phyloP scores from a whole-genome alignment of 2,888 invertebrate genomes.

The Mesoligia furuncula region DNA sequence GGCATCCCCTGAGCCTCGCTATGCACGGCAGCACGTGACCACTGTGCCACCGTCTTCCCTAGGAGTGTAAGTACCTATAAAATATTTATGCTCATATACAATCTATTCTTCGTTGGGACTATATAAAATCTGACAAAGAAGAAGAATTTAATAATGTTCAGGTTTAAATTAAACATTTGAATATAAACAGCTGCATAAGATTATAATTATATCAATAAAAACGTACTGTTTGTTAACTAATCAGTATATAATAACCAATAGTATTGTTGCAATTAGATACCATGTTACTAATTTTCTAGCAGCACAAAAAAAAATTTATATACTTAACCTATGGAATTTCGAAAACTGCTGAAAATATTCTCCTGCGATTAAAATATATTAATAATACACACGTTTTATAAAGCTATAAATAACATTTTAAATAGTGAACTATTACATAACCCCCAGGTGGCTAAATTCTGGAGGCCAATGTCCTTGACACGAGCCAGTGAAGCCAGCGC shows the following conservation, averaged over 20 bases:
- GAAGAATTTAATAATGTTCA: not conserved
- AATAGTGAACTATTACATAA: slow-evolving; percentile 70
- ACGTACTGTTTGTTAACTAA: not conserved
- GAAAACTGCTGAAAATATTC: slow-evolving; percentile 10
- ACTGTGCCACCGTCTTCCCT: too few relatives aligned
- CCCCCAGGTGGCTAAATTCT: slow-evolving; percentile 69
- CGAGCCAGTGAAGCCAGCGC: slow-evolving; percentile 67
- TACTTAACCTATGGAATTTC: not conserved
- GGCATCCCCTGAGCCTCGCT: too few relatives aligned
- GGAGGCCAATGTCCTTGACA: slow-evolving; percentile 80
- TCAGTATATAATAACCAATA: not conserved
- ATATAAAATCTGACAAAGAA: not conserved
- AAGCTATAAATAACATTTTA: slow-evolving; percentile 18
- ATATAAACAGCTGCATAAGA: slow-evolving; percentile 6
- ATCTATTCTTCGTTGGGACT: not conserved
- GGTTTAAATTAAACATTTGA: not conserved
- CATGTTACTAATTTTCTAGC: not conserved
- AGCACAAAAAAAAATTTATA: not conserved
- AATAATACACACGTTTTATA: not conserved
- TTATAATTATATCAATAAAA: not conserved
- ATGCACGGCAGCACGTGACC: too few relatives aligned
- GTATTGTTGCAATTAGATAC: not conserved
- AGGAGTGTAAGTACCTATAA: too few relatives aligned
- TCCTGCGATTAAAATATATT: not conserved
- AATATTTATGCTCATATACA: not conserved